Base-by-base conservation (phyloP, 2,888 invertebrate genomes). In the Piscicola geometra region DNA sequence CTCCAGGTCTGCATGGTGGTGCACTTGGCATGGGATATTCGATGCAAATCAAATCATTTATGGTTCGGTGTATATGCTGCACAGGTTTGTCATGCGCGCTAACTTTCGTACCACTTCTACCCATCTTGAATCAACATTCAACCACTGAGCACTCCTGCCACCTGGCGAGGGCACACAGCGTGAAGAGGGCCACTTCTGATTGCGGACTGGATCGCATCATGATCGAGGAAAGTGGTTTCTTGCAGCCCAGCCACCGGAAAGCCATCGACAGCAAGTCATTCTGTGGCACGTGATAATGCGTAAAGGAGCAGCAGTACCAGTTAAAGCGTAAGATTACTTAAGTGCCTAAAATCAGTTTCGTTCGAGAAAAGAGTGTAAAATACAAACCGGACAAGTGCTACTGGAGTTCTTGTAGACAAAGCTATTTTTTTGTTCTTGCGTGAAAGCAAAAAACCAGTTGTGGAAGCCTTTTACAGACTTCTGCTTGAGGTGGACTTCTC, bases 151-250 rank as follows among this genome's bases (percentile, higher is more conserved):
- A n/a, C n/a, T n/a, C n/a, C n/a, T 15, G 60, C 21, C 21, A 56
- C 60, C 93, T 89, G 21, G 91, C 87, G 66, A 92, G 87, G 84
- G 92, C 94, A 83, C 95, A 96, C 2, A 93, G 88, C 0, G 94
- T 92, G 84, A 93, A 95, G 1, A 95, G 85, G 0, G 94, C 92
- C 86, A 96, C 89, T 85, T 96, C 95, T 79, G 94, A 87, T 86
- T 95, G 95, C 0, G 95, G 95, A 74, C 93, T 93, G 2, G 84
- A 79, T 52, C 85, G 82, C 77, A 83, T 76, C 77, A 84, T 82
- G 36, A 77, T 30, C 25, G 77, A 77, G 1, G 71, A 66, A 52
- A 78, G 75, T 0, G 77, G 76, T 70, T 79, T 78, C 30, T 50
- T 52, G 32, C 47, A 9, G 70, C 50, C 74, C 18, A 56, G 28